Percentiles rank a stretch among this genome's conserved stretches.
Conservation (phyloP, 2,797 vertebrate genomes). For the Myoxocephalus aenaeus region DNA sequence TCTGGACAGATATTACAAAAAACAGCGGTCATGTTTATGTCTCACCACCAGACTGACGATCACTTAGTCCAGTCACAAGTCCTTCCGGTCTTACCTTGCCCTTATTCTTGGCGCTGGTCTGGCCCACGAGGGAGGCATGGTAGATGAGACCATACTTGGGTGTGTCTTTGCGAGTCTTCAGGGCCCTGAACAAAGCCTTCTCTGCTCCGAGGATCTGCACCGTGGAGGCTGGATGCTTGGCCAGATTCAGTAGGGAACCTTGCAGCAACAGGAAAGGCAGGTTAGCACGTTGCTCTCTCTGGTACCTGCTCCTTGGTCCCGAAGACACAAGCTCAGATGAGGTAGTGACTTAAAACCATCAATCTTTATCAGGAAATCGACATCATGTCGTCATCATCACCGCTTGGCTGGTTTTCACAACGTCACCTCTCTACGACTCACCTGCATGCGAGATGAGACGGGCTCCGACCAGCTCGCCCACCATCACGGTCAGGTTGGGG, state of each 20-base stretch:
- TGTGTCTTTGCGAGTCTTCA: constrained; percentile 95
- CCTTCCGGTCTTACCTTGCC: constrained; percentile 88
- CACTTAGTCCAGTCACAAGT: accelerated
- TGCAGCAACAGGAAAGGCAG: not conserved
- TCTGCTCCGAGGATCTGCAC: constrained; percentile 98
- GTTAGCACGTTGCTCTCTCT: not conserved
- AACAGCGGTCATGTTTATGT: not conserved
- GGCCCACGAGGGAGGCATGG: constrained; percentile 97
- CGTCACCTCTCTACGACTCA: constrained; percentile 45
- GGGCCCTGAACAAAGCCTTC: constrained; percentile 96
- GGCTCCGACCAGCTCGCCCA: constrained; percentile 96
- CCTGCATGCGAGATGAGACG: constrained; percentile 97
- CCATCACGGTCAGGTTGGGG: constrained; percentile 96
- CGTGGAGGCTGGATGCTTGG: constrained; percentile 97
- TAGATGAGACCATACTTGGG: constrained; percentile 99
- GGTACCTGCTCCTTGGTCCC: accelerated
- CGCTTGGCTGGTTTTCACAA: constrained; percentile 35
- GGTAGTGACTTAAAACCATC: constrained; percentile 92
- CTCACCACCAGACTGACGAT: not conserved
- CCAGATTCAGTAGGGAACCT: constrained; percentile 98
- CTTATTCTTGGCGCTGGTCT: constrained; percentile 95
- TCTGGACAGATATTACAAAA: constrained; percentile 75
- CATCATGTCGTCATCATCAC: constrained; percentile 79
- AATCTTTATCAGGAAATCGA: constrained; percentile 71
- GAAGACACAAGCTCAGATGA: constrained; percentile 89